Evolutionary conservation across 2,113 vertebrate species (phyloP).

Genomic region (Neogale vison): DNA sequence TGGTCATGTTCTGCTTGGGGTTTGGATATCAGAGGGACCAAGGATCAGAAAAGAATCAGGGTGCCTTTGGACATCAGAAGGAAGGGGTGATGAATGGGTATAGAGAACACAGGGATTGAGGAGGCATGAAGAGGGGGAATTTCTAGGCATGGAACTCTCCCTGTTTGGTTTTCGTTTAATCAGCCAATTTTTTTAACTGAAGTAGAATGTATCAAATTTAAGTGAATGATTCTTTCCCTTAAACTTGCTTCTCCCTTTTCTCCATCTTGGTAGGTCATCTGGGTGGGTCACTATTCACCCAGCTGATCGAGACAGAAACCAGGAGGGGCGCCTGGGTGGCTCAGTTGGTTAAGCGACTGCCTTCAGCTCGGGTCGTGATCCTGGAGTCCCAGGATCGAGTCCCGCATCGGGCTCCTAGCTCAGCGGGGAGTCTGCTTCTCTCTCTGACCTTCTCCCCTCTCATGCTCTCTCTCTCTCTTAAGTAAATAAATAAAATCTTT

Average conservation of each 20-base stretch:
- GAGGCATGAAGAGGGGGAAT: background rate
- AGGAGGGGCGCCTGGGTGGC: no score
- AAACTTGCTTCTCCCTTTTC: background rate
- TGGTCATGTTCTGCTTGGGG: conserved; percentile 59
- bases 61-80: background rate
- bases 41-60: background rate
- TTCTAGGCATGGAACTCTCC: background rate
- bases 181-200: background rate
- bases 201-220: conserved; percentile 2
- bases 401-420: no score
- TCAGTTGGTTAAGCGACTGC: no score
- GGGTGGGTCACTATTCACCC: background rate
- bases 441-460: no score
- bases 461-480: no score
- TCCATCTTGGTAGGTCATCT: background rate
- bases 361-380: no score
- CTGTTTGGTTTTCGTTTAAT: background rate
- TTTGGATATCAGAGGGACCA: background rate
- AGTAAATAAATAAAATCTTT: no score
- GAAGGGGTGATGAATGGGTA: background rate
- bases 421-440: no score
- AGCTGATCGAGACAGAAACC: background rate
- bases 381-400: no score
- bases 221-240: background rate
- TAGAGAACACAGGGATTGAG: background rate